A percentile compares a stretch with the other conserved stretches of the same genome.
Evolutionary conservation across 2,888 invertebrate genomes (phyloP).

Genomic region (Drosophila yooni): DNA sequence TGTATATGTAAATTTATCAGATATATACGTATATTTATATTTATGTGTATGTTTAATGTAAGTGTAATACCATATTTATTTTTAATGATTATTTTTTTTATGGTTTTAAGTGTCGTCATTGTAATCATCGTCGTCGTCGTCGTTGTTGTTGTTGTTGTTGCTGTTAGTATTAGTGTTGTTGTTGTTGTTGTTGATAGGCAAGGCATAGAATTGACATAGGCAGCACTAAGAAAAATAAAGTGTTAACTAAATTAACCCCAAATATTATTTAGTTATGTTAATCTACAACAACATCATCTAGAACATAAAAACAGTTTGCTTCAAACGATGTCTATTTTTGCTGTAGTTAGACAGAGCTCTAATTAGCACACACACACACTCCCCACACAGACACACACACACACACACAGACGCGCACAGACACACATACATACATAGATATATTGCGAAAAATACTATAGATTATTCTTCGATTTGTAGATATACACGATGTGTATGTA

Average conservation of each 20-base stretch:
- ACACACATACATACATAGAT: neutral
- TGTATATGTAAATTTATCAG: conserved; percentile 6
- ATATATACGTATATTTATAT: conserved; percentile 11
- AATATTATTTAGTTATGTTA: conserved; percentile 1
- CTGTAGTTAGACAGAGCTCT: conserved; percentile 51
- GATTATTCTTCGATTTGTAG: neutral
- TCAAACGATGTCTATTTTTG: conserved; percentile 48
- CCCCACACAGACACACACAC: neutral
- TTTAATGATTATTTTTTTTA: conserved; percentile 6
- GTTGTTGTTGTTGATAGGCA: conserved; percentile 23
- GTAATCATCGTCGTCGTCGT: conserved; percentile 15
- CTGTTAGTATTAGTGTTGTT: conserved; percentile 5
- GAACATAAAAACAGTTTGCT: conserved; percentile 14
- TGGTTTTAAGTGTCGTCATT: conserved; percentile 27
- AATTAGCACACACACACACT: conserved; percentile 20
- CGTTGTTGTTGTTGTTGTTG: conserved; percentile 21
- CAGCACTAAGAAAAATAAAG: conserved; percentile 3
- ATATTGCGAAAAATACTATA: neutral
- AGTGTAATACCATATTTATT: conserved; percentile 8
- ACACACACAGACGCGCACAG: neutral
- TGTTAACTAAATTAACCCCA: conserved; percentile 1
- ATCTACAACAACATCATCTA: conserved; percentile 19
- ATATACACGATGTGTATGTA: conserved; percentile 4
- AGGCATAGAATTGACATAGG: neutral
- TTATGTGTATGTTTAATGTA: conserved; percentile 29